These are phyloP conservation scores for Acanthaster planci DNA, from an alignment of 35 echinoderm and acorn worm genomes.

Conservation along the genomic window DNA sequence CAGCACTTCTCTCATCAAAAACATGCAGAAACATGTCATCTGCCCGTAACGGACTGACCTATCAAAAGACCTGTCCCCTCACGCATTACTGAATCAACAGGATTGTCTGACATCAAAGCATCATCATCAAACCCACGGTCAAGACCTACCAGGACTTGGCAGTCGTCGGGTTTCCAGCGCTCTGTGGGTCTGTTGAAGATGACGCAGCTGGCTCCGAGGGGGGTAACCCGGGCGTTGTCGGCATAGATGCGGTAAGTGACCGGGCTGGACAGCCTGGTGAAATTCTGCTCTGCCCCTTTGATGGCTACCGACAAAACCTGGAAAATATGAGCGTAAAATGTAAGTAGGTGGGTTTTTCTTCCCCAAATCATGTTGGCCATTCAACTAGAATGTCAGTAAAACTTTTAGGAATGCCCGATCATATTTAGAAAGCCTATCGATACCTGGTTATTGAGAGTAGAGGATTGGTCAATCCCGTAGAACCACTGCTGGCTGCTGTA, in stretches of 20 bases:
- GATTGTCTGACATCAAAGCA: too few relatives aligned
- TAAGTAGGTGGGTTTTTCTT: too few relatives aligned
- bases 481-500: slow-evolving; percentile 94
- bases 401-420: too few relatives aligned
- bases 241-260: slow-evolving; percentile 87
- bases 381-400: too few relatives aligned
- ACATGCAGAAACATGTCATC: too few relatives aligned
- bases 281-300: slow-evolving; percentile 81
- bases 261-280: slow-evolving; percentile 67
- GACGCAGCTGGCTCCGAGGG: slow-evolving; percentile 73
- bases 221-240: slow-evolving; percentile 69
- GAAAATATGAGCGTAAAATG: background rate
- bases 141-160: slow-evolving; percentile 60
- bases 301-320: slow-evolving; percentile 91
- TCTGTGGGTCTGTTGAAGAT: slow-evolving; percentile 73
- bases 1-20: background rate
- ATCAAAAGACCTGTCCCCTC: too few relatives aligned
- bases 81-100: too few relatives aligned
- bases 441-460: slow-evolving; percentile 77
- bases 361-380: too few relatives aligned
- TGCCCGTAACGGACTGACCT: background rate
- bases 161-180: slow-evolving; percentile 65
- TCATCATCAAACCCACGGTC: too few relatives aligned
- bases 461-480: slow-evolving; percentile 23
- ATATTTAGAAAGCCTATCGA: too few relatives aligned